Conservation (phyloP, 1,140 invertebrate species). For the Hestina assimilis region DNA sequence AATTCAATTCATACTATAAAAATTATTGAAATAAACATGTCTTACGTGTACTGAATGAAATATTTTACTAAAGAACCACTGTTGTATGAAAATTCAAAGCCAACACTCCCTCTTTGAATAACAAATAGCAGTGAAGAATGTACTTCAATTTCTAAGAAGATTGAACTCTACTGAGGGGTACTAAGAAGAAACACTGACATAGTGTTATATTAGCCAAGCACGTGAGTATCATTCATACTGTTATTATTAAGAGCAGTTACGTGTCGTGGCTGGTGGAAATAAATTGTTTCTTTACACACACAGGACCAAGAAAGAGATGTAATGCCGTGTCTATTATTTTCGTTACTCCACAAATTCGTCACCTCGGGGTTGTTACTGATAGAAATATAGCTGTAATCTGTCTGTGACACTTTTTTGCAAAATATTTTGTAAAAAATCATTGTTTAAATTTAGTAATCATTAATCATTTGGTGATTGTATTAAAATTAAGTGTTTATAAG, state of each 20-base stretch:
- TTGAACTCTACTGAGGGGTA: slow-evolving; percentile 17
- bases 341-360: slow-evolving; percentile 17
- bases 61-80: slow-evolving; percentile 12
- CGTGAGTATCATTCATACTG: slow-evolving; percentile 57
- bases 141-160: slow-evolving; percentile 40
- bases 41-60: slow-evolving; percentile 12
- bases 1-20: not conserved
- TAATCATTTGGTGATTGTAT: too few relatives aligned
- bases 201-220: slow-evolving; percentile 56
- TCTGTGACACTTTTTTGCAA: too few relatives aligned
- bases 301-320: slow-evolving; percentile 17
- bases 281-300: slow-evolving; percentile 27
- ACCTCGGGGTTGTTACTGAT: too few relatives aligned
- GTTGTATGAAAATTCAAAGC: slow-evolving; percentile 30
- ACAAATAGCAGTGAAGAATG: slow-evolving; percentile 35
- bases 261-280: slow-evolving; percentile 27
- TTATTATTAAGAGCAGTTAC: slow-evolving; percentile 42
- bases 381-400: too few relatives aligned
- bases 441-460: too few relatives aligned
- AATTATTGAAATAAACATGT: slow-evolving; percentile 6
- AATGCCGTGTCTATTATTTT: slow-evolving; percentile 25
- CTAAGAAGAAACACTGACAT: slow-evolving; percentile 28
- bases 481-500: too few relatives aligned
- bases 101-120: slow-evolving; percentile 31
- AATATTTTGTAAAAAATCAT: too few relatives aligned